phyloP scores from a whole-genome alignment of 2,888 invertebrate species.

The Laothoe populi region DNA sequence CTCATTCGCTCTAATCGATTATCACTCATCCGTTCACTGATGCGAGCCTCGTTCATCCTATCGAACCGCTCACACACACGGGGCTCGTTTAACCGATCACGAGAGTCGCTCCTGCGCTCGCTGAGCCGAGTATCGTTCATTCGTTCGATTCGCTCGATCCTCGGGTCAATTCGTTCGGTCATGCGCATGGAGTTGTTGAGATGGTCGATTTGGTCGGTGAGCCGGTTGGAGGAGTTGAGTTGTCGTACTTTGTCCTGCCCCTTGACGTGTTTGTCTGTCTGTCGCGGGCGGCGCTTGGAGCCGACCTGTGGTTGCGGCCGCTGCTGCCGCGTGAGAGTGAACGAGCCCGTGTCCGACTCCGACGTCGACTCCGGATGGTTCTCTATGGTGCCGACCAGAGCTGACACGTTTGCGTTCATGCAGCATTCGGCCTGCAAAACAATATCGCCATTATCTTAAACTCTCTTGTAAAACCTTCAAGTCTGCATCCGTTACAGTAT shows the following conservation, averaged over 20 bases:
- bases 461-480: too few relatives aligned
- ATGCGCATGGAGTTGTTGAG: slow-evolving; percentile 57
- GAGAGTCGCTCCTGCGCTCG: slow-evolving; percentile 32
- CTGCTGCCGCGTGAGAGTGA: slow-evolving; percentile 74
- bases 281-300: slow-evolving; percentile 69
- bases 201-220: slow-evolving; percentile 54
- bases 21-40: slow-evolving; percentile 33
- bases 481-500: too few relatives aligned
- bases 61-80: slow-evolving; percentile 37
- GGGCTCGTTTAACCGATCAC: slow-evolving; percentile 36
- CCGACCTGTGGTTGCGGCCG: slow-evolving; percentile 76
- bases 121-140: slow-evolving; percentile 36
- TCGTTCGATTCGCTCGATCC: slow-evolving; percentile 30
- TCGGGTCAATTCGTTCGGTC: slow-evolving; percentile 43
- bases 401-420: slow-evolving; percentile 73
- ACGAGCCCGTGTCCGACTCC: slow-evolving; percentile 77
- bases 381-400: slow-evolving; percentile 78
- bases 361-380: slow-evolving; percentile 80
- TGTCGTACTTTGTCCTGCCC: slow-evolving; percentile 63
- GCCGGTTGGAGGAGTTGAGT: slow-evolving; percentile 47
- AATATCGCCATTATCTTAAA: slow-evolving; percentile 5
- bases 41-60: slow-evolving; percentile 35
- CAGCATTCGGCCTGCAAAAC: slow-evolving; percentile 77
- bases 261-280: slow-evolving; percentile 64
- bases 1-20: slow-evolving; percentile 38